Base-by-base conservation (phyloP, 2,113 vertebrate species). In the Pseudorectes ferrugineus region DNA sequence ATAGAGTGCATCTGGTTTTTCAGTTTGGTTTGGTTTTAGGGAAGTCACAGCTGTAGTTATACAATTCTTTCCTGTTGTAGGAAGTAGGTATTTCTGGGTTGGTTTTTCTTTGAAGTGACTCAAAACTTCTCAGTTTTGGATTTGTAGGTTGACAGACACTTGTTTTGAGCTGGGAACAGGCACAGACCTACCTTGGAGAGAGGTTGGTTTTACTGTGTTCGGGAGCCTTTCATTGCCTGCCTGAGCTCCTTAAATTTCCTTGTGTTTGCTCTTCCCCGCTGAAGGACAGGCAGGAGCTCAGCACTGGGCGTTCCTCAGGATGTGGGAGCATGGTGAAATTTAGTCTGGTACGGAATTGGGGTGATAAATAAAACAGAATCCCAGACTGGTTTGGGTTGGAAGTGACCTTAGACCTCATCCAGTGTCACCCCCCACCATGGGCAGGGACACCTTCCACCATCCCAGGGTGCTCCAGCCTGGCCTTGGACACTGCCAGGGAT, bases 271-370 rank as follows among this genome's bases (percentile, higher is more conserved):
- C 38, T 38, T 38, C 31, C 3, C 14, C 42, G 38, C 23, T 25
- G 71, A 45, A 5, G 21, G 57, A 8, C 5, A 28, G 42, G 17
- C 18, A 7, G 5, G 1, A 26, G 12, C 46, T 70, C 12, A 26
- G 87, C 36, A 1, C 22, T 9, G 36, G 17, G 3, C 33, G 2
- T 17, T 31, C 14, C 54, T 45, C 28, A 17, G 36, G 28, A 13
- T 25, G 6, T 9, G 12, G 13, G 43, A 46, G 17, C 19, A 0
- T 1, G 12, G 6, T n/a, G n/a, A 43, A 16, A 11, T 55, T 33
- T 22, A 62, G 7, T 23, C 21, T 79, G 54, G 11, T 33, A 5
- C 80, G 72, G 45, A 68, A 19, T 15, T 38, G 33, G 14, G 14
- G 35, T 43, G 15, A 9, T 54, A 21, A 72, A 23, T 51, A 16